Evolutionary conservation across 2,113 vertebrate species (phyloP), one percentile per base, ranked within the genome.

Genomic region (Nesogale talazaci): DNA sequence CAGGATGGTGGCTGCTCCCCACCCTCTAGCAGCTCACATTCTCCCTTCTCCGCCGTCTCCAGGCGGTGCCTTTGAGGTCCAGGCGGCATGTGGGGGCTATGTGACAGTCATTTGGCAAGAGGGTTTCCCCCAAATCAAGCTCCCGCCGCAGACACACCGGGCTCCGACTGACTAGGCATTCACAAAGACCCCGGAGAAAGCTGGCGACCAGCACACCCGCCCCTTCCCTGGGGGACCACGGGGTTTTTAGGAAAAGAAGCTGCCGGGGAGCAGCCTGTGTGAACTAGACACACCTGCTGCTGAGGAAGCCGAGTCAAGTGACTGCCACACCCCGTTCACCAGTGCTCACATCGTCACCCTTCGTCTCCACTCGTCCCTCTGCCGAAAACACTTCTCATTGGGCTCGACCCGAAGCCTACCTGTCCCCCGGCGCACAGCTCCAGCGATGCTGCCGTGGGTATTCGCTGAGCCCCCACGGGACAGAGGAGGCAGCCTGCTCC

Each of bases 371-470:
- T 31, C 23, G 42, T 8, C 61, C 72, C 14, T 52, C 46, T 59
- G 25, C 63, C 16, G 70, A 69, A 27, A 95, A 78, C 20, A 14
- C 36, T 36, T 42, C 74, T 75, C 75, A 20, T 42, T 56, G 80
- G 59, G 31, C 77, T 85, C 70, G 34, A 4, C 63, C 46, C 83
- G 92, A 91, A 38, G 22, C 38, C 52, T 77, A 42, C 83, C 38
- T 40, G 15, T 76, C 38, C n/a, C 75, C 80, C 19, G 29, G 83
- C 81, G 70, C 2, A 2, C 27, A 34, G 15, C 86, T 85, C 86
- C 85, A 83, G 83, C 46, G 61, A 56, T 72, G 79, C 86, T 79
- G 89, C n/a, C n/a, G n/a, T n/a, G n/a, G n/a, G n/a, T n/a, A 77
- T 77, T 38, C 89, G 38, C 86, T 85, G 31, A 90, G 80, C 23